These are phyloP conservation scores for Dendrolimus punctatus DNA, from an alignment of 1,140 invertebrate genomes.

Conservation along the genomic window DNA sequence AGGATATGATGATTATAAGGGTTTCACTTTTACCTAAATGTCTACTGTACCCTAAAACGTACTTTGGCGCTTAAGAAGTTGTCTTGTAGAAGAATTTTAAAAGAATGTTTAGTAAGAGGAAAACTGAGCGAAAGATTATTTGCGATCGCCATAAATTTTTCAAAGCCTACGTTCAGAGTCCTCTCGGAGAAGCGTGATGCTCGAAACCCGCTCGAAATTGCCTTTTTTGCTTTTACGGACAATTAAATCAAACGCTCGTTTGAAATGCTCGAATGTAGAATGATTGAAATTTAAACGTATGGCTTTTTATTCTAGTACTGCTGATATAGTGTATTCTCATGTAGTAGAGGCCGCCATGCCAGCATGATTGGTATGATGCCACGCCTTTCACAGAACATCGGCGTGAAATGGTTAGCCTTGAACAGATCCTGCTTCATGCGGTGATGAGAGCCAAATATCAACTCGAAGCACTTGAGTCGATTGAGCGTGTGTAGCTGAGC, in stretches of 20 bases:
- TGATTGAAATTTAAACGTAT: neutral
- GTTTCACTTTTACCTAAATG: too few relatives aligned
- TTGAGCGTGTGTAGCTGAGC: too few relatives aligned
- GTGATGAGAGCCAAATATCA: too few relatives aligned
- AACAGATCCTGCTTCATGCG: too few relatives aligned
- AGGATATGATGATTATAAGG: too few relatives aligned
- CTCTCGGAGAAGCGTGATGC: constrained; percentile 8
- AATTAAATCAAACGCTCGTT: constrained; percentile 22
- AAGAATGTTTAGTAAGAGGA: constrained; percentile 16
- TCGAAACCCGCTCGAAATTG: constrained; percentile 17
- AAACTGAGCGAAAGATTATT: constrained; percentile 26
- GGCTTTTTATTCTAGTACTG: neutral
- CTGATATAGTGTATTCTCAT: too few relatives aligned
- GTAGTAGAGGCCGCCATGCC: too few relatives aligned
- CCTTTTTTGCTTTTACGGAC: constrained; percentile 22
- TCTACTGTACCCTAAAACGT: neutral
- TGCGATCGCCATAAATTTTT: constrained; percentile 30
- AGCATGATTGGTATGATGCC: too few relatives aligned
- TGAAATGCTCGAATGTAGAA: constrained; percentile 3
- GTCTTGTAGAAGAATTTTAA: constrained; percentile 11
- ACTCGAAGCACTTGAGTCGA: too few relatives aligned
- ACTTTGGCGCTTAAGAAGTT: constrained; percentile 1
- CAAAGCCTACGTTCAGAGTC: constrained; percentile 16
- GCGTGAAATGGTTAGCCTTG: too few relatives aligned
- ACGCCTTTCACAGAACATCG: too few relatives aligned